Evolutionary conservation across 2,797 vertebrate genomes (phyloP), one percentile per base, ranked within the genome.

Genomic region (Chromis chromis): DNA sequence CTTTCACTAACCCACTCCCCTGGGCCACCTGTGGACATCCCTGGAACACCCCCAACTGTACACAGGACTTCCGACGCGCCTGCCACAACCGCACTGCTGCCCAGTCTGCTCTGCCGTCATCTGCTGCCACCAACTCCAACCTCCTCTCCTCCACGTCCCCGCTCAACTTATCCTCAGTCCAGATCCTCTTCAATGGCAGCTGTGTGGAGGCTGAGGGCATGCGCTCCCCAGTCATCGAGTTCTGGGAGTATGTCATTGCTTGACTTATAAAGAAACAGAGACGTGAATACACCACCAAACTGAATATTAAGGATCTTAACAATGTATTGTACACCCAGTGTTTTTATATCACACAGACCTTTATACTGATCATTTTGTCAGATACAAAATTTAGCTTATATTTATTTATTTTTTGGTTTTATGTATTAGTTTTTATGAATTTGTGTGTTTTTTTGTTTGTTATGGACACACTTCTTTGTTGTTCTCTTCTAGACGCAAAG

Each of bases 31-130:
- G 95, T 33, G 95, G 95, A 57, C 87, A 96, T 63, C 74, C 92
- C 57, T 96, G 95, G 95, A 96, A 96, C 92, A 95, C 94, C 11
- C 88, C 91, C 40, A 96, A 96, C 93, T 96, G 95, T 67, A 96
- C 95, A 3, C 92, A 93, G 83, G 93, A 95, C 86, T 96, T 96
- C 78, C 91, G 94, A 55, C 91, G 90, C 5, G 56, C 82, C 77
- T 95, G 94, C 81, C 85, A 91, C 84, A 94, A 94, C 88, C 92
- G 85, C 81, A 94, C 86, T 5, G 70, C 74, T 44, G 46, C 84
- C 58, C 73, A 84, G 86, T 0, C 72, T 19, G 42, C 70, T 82
- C 68, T 74, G 78, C 27, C 31, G 13, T 81, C 87, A 24, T 50
- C 91, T 22, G 79, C 76, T 19, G 86, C 74, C 42, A 73, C 81